Base-by-base conservation (phyloP, 2,888 invertebrate genomes). In the Peribatodes rhomboidaria region DNA sequence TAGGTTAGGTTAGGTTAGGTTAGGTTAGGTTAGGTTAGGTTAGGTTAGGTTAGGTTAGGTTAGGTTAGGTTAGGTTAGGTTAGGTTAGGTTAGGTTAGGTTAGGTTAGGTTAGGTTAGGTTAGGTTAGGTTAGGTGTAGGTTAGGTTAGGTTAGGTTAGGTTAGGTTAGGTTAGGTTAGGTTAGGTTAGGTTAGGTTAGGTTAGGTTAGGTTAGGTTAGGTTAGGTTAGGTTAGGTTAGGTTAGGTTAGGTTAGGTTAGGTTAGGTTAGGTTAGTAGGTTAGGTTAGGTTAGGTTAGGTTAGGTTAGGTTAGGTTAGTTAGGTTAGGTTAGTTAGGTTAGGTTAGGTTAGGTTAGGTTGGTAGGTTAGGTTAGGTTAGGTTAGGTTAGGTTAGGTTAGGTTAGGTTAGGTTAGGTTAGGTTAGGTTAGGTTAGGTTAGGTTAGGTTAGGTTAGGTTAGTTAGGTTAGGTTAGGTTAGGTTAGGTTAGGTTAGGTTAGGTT, bases 61-160 rank as follows among this genome's bases (percentile, higher is more conserved):
- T 41, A 41, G 41, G 42, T 41, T 41, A 41, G 41, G 42, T 42
- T 42, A 42, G 42, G 55, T 22, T 47, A 27, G 68, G 67, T 68
- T 67, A 68, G 58, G 62, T 54, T 64, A 59, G 59, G 50, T 42
- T 55, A 60, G 67, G 70, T 68, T 44, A 44, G 70, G 72, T 70
- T 70, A 20, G 44, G 67, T 61, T 65, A 65, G 70, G 66, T 70
- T 41, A 66, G 66, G 70, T 64, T 70, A 64, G 68, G 70, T 68
- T 70, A 66, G 66, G 67, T 66, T 68, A 65, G 68, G 65, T 65
- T 62, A 62, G 65, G 62, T 65, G 59, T 60, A 64, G 64, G 65
- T 62, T 65, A 65, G 65, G 65, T 68, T 65, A 58, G 57, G 64
- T 64, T 64, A 64, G 64, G 64, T 64, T 65, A 65, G 65, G 54